Evolutionary conservation across 2,797 vertebrate species (phyloP), one percentile per base, ranked within the genome.

Genomic region (Poeciliopsis presidionis): DNA sequence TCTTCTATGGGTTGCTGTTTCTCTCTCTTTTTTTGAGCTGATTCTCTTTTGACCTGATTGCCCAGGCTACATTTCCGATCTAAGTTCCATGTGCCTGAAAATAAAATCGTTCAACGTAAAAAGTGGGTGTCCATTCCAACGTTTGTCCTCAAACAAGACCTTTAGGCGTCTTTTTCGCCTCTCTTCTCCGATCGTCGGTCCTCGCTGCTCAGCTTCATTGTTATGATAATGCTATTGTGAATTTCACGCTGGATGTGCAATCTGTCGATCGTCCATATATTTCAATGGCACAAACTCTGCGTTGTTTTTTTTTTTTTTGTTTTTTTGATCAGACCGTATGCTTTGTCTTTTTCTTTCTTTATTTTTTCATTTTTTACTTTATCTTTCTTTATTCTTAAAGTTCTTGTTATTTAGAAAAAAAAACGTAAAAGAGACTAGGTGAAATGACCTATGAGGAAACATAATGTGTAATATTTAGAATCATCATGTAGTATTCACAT

Each of bases 211-310:
- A 79, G 72, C 67, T 80, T 92, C 72, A 94, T 95, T 95, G 94
- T 95, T 91, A 94, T 95, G 94, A 95, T 95, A 94, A 95, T 95
- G 81, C 93, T 86, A 92, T 94, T 94, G 93, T 94, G 87, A 86
- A 84, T 95, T 93, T 94, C 88, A 92, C 84, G 84, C 91, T 89
- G 88, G 88, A 93, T 89, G 88, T 91, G 91, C 94, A 94, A 93
- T 93, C 93, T 94, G 93, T 93, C 92, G 82, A 89, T 91, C 87
- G 84, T 90, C 85, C 90, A 92, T 90, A 91, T 90, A 75, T 90
- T 85, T 63, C 92, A 69, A 85, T 79, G 80, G 74, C 73, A 75
- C 83, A 86, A 78, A 78, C 84, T 80, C 84, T 79, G 76, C 30
- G 30, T 30, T 30, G 1, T 30, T 90, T 83, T 86, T 41, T 41